These are phyloP conservation scores for Cynopterus brachyotis DNA, from an alignment of 2,113 vertebrate species.

Conservation along the genomic window DNA sequence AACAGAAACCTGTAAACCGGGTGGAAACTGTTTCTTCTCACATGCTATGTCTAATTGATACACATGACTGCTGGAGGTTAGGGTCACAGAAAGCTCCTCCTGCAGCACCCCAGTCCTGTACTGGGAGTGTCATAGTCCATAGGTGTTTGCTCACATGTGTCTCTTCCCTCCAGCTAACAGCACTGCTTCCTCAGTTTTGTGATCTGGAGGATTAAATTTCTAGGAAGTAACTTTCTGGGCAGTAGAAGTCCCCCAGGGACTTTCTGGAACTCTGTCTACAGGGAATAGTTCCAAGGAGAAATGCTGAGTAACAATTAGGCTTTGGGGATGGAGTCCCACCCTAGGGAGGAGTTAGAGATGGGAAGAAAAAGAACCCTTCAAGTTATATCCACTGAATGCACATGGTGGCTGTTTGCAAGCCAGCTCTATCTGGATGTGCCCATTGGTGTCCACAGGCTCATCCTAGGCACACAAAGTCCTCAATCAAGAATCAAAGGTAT, in stretches of 20 bases:
- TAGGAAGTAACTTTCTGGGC: not conserved
- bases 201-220: not conserved
- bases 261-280: not conserved
- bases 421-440: too few species aligned
- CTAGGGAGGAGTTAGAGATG: not conserved
- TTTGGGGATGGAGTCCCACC: not conserved
- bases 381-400: not conserved
- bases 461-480: accelerated
- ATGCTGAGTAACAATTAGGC: not conserved
- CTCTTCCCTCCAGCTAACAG: not conserved
- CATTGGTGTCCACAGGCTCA: not conserved
- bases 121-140: not conserved
- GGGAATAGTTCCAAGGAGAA: not conserved
- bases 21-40: not conserved
- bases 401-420: not conserved
- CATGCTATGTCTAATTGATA: not conserved
- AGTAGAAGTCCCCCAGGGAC: not conserved
- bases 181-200: not conserved
- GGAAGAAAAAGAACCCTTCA: not conserved
- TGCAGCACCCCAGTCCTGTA: not conserved
- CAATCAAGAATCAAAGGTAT: not conserved
- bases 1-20: not conserved
- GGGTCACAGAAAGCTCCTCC: too few species aligned
- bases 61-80: too few species aligned
- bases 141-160: accelerated